phyloP scores from a whole-genome alignment of 2,113 vertebrate species.

The Pelobates fuscus region DNA sequence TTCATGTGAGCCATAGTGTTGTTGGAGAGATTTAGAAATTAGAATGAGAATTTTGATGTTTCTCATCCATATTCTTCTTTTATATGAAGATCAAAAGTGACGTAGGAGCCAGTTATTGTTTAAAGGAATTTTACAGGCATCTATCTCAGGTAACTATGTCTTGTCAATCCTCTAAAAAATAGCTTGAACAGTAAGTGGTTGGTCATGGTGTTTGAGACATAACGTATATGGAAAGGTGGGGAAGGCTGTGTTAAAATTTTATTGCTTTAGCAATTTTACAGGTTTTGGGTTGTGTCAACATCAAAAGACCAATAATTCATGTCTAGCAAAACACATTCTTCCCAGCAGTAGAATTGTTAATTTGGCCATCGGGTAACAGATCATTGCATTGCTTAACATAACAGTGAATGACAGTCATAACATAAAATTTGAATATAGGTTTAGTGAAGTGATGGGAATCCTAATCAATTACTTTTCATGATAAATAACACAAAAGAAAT shows the following conservation, averaged over 20 bases:
- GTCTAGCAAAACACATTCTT: not conserved
- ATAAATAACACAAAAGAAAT: too few relatives aligned
- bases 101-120: slow-evolving; percentile 5
- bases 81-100: slow-evolving; percentile 28
- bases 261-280: not conserved
- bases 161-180: slow-evolving; percentile 1
- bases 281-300: slow-evolving; percentile 22
- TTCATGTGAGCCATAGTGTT: slow-evolving; percentile 2
- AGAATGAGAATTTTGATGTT: not conserved
- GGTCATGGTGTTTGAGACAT: slow-evolving; percentile 18
- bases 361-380: too few relatives aligned
- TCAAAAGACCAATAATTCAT: not conserved
- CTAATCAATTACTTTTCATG: too few relatives aligned
- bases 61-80: slow-evolving; percentile 2
- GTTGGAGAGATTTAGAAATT: not conserved
- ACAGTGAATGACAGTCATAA: too few relatives aligned
- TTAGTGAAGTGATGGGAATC: too few relatives aligned
- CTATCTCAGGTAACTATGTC: not conserved
- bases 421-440: too few relatives aligned
- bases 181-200: not conserved
- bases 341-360: not conserved
- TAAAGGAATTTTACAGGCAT: slow-evolving; percentile 35
- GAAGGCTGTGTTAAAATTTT: slow-evolving; percentile 6
- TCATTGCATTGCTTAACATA: too few relatives aligned
- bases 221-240: slow-evolving; percentile 12